Base-by-base conservation (phyloP, 2,888 invertebrate species). In the Pseudoips prasinana region DNA sequence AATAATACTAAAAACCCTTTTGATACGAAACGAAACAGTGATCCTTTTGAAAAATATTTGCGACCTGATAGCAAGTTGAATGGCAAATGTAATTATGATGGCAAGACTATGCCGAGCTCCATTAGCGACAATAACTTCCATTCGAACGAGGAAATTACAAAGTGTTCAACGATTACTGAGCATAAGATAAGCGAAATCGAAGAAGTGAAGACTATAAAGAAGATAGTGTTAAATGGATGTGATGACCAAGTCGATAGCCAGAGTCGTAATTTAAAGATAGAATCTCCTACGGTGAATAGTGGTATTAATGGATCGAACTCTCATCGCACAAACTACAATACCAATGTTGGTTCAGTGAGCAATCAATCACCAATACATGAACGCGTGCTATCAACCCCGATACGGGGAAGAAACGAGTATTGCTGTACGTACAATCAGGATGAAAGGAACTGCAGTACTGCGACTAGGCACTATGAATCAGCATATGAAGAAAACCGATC, bases 191-290 rank as follows among this genome's bases (percentile, higher is more conserved):
- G 65, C 46, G 78, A 89, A 69, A 64, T 77, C 5, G 84, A 89
- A 66, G 87, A 90, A 73, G 74, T 88, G 18, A 87, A 81, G 42
- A 89, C 88, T n/a, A 80, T 82, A 43, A 87, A 84, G 60, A 89
- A 82, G 63, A 67, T 87, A 34, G 56, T 83, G 17, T 53, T 88
- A 2, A 89, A 88, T 49, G 88, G 85, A 20, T 71, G 76, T 14
- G 66, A 64, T 23, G 69, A 64, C 10, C 39, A 47, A 10, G 52
- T 33, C n/a, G 49, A 64, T 26, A 39, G 39, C 33, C 38, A 46
- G 3, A 39, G 51, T 14, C 37, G 38, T 17, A 33, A 25, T 33
- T 39, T 39, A 22, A 58, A 50, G 39, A 26, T 11, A 11, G 42
- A 51, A 19, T 24, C 34, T 6, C 22, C 23, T n/a, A 18, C 44